Evolutionary conservation across 2,113 vertebrate species (phyloP).

Genomic region (Sylvietta virens): DNA sequence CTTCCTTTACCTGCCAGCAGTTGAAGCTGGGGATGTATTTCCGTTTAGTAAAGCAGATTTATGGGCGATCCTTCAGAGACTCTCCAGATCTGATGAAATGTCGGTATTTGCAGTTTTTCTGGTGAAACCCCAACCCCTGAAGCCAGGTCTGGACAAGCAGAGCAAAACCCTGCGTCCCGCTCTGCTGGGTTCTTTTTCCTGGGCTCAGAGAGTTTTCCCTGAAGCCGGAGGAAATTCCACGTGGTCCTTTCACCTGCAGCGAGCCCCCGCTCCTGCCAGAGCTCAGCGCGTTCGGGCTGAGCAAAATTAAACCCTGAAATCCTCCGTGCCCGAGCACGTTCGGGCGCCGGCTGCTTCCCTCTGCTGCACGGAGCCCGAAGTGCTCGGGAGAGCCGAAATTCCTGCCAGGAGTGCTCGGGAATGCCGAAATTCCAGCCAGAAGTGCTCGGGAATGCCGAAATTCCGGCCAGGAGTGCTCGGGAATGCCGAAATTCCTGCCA

Average conservation of each 20-base stretch:
- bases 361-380: not conserved
- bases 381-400: not conserved
- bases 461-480: too few relatives aligned
- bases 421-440: not conserved
- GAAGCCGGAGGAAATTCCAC: not conserved
- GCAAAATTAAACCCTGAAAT: too few relatives aligned
- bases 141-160: not conserved
- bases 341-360: not conserved
- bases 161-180: accelerated
- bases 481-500: too few relatives aligned
- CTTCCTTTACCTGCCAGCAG: not conserved
- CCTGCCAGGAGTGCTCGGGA: not conserved
- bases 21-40: not conserved
- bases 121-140: not conserved
- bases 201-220: not conserved
- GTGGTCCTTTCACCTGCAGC: too few relatives aligned
- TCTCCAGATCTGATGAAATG: not conserved
- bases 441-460: too few relatives aligned
- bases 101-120: not conserved
- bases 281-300: accelerated
- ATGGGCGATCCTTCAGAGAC: not conserved
- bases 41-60: not conserved
- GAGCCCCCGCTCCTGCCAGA: not conserved
- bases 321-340: not conserved
- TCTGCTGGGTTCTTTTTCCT: not conserved